phyloP scores from a whole-genome alignment of 2,113 vertebrate species.

The Callospermophilus lateralis region DNA sequence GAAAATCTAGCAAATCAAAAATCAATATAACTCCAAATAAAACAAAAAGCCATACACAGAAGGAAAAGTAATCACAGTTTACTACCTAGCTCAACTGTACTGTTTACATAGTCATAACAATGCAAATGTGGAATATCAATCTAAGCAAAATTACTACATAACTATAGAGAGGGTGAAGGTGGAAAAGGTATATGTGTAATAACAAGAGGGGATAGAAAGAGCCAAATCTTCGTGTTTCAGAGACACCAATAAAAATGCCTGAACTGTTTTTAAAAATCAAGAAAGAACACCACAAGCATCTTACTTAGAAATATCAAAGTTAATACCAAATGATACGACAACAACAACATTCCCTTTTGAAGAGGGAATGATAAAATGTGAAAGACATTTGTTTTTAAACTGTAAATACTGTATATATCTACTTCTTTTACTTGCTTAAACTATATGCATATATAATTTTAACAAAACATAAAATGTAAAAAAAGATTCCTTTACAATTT shows the following conservation, averaged over 20 bases:
- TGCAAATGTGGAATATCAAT: neutral
- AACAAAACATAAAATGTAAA: neutral
- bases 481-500: neutral
- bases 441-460: neutral
- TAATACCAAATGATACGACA: slow-evolving; percentile 8
- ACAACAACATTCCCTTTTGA: neutral
- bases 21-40: slow-evolving; percentile 5
- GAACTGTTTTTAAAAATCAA: neutral
- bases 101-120: neutral
- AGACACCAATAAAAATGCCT: neutral
- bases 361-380: neutral
- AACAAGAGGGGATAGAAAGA: neutral
- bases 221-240: neutral
- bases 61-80: neutral
- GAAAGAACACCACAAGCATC: neutral
- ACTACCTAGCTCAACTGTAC: neutral
- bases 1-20: slow-evolving; percentile 13
- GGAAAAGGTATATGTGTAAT: neutral
- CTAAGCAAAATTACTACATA: neutral
- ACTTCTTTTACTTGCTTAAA: slow-evolving; percentile 4
- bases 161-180: neutral
- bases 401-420: neutral
- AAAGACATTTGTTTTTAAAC: neutral
- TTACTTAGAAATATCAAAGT: slow-evolving; percentile 26
- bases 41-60: neutral